Conservation (phyloP, 1,140 invertebrate genomes). For the Luehdorfia chinensis region DNA sequence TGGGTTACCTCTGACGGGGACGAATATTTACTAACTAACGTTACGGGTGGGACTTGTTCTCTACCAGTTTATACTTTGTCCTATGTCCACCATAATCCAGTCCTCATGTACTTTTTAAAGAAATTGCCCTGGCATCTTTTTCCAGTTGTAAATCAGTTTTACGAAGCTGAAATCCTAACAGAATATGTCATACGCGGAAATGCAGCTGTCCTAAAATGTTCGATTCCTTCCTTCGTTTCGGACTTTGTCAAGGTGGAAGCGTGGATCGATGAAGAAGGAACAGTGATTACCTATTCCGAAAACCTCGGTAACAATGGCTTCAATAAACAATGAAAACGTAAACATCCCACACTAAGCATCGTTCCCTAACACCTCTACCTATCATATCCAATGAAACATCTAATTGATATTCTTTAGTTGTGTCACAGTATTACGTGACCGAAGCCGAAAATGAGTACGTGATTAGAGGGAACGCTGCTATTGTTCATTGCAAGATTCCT, state of each 20-base stretch:
- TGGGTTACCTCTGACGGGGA: slow-evolving; percentile 90
- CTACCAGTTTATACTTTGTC: slow-evolving; percentile 14
- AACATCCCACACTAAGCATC: slow-evolving; percentile 36
- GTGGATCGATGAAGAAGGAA: slow-evolving; percentile 84
- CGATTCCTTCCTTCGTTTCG: slow-evolving; percentile 88
- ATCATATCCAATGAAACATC: slow-evolving; percentile 40
- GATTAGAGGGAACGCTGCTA: slow-evolving; percentile 92
- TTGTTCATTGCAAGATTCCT: slow-evolving; percentile 96
- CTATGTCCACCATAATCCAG: slow-evolving; percentile 11
- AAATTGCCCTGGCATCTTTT: slow-evolving; percentile 31
- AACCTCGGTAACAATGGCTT: slow-evolving; percentile 78
- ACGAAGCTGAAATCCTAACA: slow-evolving; percentile 87
- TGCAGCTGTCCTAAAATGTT: slow-evolving; percentile 87
- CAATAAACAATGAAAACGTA: slow-evolving; percentile 34
- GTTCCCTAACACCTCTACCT: slow-evolving; percentile 44
- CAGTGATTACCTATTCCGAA: slow-evolving; percentile 78
- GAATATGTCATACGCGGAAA: slow-evolving; percentile 90
- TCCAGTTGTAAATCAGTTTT: slow-evolving; percentile 89
- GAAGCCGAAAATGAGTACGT: slow-evolving; percentile 96
- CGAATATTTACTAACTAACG: slow-evolving; percentile 78
- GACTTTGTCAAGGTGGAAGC: slow-evolving; percentile 88
- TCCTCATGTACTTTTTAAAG: slow-evolving; percentile 4
- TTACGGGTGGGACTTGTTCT: slow-evolving; percentile 58
- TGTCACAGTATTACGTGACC: slow-evolving; percentile 91
- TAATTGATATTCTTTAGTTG: slow-evolving; percentile 81